Percentiles rank a stretch among this genome's conserved stretches.
Evolutionary conservation across 2,888 invertebrate species (phyloP).

Genomic region (Onthophagus sagittarius): DNA sequence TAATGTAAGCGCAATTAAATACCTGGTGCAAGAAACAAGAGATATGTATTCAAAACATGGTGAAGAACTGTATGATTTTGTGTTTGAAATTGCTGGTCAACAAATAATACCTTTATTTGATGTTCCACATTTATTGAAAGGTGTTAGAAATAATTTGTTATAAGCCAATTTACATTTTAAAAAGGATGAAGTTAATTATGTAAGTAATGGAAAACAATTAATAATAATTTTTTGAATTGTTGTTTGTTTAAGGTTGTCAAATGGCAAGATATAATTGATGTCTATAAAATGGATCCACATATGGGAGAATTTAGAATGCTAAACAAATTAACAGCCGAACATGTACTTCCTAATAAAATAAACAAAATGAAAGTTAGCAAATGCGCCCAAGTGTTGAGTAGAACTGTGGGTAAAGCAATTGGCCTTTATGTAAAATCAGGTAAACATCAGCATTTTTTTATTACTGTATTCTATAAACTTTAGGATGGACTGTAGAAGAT

Average conservation of each 20-base stretch:
- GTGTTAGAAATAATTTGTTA: conserved; percentile 22
- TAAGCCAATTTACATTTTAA: conserved; percentile 6
- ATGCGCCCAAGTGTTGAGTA: no score
- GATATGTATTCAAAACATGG: background rate
- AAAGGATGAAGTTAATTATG: no score
- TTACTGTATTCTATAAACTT: no score
- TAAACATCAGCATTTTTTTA: no score
- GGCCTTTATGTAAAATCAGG: no score
- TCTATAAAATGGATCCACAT: conserved; percentile 22
- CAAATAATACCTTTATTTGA: conserved; percentile 24
- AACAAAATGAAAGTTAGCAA: conserved; percentile 25
- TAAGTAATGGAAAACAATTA: no score
- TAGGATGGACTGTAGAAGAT: no score
- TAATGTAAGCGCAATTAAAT: conserved; percentile 22
- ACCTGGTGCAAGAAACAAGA: conserved; percentile 9
- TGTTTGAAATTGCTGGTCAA: conserved; percentile 12
- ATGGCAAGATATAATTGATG: conserved; percentile 12
- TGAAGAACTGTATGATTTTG: background rate
- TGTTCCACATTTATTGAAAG: conserved; percentile 23
- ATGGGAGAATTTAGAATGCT: conserved; percentile 17
- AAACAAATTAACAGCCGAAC: conserved; percentile 21
- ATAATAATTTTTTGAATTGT: background rate
- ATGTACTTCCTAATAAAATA: conserved; percentile 20
- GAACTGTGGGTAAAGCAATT: no score
- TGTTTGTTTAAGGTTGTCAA: conserved; percentile 11